Base-by-base conservation (phyloP, 1,140 invertebrate genomes). In the Hycleus cichorii region DNA sequence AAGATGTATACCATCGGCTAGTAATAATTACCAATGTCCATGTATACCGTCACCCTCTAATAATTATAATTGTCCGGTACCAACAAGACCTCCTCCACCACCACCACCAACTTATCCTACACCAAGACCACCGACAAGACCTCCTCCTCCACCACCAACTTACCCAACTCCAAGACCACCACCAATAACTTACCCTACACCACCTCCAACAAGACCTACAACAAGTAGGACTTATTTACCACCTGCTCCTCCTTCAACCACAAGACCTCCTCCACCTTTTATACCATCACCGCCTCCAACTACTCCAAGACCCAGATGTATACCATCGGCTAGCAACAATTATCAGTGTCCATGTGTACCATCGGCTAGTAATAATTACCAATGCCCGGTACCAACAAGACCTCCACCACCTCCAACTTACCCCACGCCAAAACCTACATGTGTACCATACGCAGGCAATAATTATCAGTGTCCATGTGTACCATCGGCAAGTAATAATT, bases 261-360 rank as follows among this genome's bases (percentile, higher is more conserved):
- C 47, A 48, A 52, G 39, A 50, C 49, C 49, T 18, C 44, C 42
- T 25, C 49, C 39, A 40, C 27, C 27, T 32, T 32, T 32, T 32
- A 7, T 32, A 32, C 48, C 48, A 2, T 32, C 11, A 43, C 49
- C 49, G 18, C 57, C 49, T 27, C 49, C 46, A 47, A 47, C 58
- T 11, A 59, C 50, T 6, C 38, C 51, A 7, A 40, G 18, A 10
- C 44, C 49, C 2, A 42, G 32, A 52, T 52, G 44, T 39, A 26
- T 52, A 40, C 50, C 50, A 18, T 39, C 49, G 7, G 10, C 40
- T n/a, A 39, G 24, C 40, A 24, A 45, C n/a, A n/a, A 32, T 32
- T 32, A 32, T 32, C 27, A 1, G 7, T 32, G 27, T 7, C 27
- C 27, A 32, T 32, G 27, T 43, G 50, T 27, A 52, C 42, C 18